Evolutionary conservation across 1,140 invertebrate genomes (phyloP), one percentile per base, ranked within the genome.

Genomic region (Hyposmocoma kahamanoa): DNA sequence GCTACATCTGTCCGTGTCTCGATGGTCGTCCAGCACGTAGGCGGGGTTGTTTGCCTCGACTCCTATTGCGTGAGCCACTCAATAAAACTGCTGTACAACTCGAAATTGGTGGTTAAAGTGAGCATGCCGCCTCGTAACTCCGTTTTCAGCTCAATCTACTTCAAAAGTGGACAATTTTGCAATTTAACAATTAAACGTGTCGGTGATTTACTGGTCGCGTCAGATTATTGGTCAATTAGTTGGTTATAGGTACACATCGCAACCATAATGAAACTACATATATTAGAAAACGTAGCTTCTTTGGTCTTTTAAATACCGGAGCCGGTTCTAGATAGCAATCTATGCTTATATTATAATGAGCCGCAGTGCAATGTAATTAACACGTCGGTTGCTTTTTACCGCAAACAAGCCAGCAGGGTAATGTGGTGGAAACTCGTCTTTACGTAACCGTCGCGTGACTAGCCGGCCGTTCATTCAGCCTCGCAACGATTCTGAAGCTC

Each of bases 381-480:
- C 71, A 66, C 72, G 67, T 72, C 66, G 67, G 56, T 56, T 53
- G 55, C 51, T 67, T 72, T 74, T 72, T 78, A 62, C 68, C 59
- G 71, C 67, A 74, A 70, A 72, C 74, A 55, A 68, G 72, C 64
- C 67, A 71, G 59, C 64, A 50, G 53, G 57, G 58, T 57, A 55
- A 65, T 56, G 62, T 62, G 62, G 65, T 76, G 53, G 67, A 66
- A 77, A 78, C 61, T 62, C 50, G 46, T 50, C 36, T 72, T 79
- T 83, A 78, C 67, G 71, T 80, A 83, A 83, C n/a, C 49, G 59
- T 82, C 72, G 79, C 79, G 76, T 83, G 76, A 73, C 69, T 71
- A 44, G 62, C 47, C 48, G 30, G 36, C 56, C 54, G 66, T 73
- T 78, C 79, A 80, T 76, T 75, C 76, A 83, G 62, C 47, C 60